Conservation (phyloP, 2,797 vertebrate species). For the Anguilla pacifica region DNA sequence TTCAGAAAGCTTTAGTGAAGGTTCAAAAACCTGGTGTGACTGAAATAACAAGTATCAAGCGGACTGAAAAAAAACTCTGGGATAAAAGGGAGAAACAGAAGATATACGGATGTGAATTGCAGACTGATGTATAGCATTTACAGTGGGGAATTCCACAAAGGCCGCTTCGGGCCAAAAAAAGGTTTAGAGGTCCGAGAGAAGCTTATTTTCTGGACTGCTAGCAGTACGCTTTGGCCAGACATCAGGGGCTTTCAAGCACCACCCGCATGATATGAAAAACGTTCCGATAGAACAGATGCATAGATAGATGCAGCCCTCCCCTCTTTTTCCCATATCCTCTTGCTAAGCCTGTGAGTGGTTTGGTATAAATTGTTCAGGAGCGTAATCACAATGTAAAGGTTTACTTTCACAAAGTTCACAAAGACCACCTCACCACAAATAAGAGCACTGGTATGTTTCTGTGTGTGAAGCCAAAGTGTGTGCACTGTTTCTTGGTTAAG, state of each 20-base stretch:
- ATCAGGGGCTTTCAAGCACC: neutral
- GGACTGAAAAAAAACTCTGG: neutral
- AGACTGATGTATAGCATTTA: constrained; percentile 34
- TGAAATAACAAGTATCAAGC: constrained; percentile 42
- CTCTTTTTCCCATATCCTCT: neutral
- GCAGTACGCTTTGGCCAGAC: neutral
- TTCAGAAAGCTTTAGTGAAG: constrained; percentile 23
- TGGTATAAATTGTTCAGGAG: neutral
- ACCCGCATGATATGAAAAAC: neutral
- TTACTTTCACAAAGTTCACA: neutral
- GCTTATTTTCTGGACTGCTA: constrained; percentile 8
- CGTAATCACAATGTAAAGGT: neutral
- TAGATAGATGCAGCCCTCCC: neutral
- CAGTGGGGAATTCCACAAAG: neutral
- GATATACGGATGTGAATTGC: constrained; percentile 16
- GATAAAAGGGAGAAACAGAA: constrained; percentile 32
- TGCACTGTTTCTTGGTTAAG: neutral
- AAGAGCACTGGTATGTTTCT: neutral
- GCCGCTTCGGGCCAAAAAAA: neutral
- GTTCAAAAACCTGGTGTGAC: neutral
- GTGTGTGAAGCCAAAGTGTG: neutral
- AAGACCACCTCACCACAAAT: neutral
- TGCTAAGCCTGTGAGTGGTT: neutral
- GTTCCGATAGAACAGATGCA: neutral
- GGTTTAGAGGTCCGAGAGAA: neutral